A percentile compares a stretch with the other conserved stretches of the same genome.
Evolutionary conservation across 2,113 vertebrate genomes (phyloP).

Genomic region (Amazona guildingii): DNA sequence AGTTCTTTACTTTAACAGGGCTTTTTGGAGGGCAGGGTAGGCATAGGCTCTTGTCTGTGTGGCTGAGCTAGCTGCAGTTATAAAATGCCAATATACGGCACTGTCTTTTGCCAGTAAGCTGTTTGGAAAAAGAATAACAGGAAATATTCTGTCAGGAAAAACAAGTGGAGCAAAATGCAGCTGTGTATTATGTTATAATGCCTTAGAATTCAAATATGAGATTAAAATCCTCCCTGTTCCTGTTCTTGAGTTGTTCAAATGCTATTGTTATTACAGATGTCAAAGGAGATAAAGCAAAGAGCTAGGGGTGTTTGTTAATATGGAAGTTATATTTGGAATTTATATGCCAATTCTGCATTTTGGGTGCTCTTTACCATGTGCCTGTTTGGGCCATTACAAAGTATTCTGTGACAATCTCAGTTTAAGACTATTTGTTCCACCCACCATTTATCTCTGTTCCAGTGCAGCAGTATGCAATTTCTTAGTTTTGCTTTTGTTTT

Average conservation of each 20-base stretch:
- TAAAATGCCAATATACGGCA: neutral
- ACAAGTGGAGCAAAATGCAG: neutral
- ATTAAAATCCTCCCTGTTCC: neutral
- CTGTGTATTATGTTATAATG: neutral
- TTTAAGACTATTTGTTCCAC: rapidly evolving
- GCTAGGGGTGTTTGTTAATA: neutral
- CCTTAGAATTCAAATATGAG: neutral
- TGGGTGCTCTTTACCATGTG: rapidly evolving
- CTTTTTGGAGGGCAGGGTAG: neutral
- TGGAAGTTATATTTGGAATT: neutral
- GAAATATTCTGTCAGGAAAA: neutral
- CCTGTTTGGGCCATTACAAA: neutral
- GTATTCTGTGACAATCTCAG: neutral
- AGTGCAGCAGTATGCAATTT: rapidly evolving
- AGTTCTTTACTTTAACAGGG: neutral
- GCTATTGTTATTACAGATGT: neutral
- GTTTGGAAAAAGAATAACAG: neutral
- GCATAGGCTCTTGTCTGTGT: neutral
- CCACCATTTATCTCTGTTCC: neutral
- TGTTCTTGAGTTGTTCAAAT: neutral
- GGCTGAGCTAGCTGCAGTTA: neutral
- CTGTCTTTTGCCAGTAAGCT: neutral
- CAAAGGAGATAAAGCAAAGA: neutral
- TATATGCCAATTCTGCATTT: neutral
- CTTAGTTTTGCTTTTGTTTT: neutral